Conservation (phyloP, 2,888 invertebrate species). For the Heteromurus nitidus region DNA sequence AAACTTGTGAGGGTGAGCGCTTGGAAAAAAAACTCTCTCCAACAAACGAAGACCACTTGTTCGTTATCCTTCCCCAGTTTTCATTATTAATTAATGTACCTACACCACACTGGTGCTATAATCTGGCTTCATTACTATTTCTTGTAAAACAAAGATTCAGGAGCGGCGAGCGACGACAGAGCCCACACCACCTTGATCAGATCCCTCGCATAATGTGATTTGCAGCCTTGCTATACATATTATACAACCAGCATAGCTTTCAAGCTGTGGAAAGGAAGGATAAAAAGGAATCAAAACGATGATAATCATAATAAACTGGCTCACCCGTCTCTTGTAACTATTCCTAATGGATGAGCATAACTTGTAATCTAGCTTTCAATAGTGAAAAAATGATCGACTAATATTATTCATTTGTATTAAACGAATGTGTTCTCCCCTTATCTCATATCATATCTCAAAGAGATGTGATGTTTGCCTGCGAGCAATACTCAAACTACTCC, state of each 20-base stretch:
- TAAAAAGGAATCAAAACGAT: slow-evolving; percentile 19
- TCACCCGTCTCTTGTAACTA: slow-evolving; percentile 50
- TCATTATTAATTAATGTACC: slow-evolving; percentile 2
- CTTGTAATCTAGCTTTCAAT: slow-evolving; percentile 58
- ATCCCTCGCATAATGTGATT: too few relatives aligned
- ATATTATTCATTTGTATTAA: slow-evolving; percentile 54
- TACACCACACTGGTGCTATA: not conserved
- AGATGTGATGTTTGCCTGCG: slow-evolving; percentile 45
- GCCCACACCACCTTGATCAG: slow-evolving; percentile 62
- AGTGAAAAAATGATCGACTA: slow-evolving; percentile 43
- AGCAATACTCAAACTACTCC: slow-evolving; percentile 51
- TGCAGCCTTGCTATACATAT: not conserved
- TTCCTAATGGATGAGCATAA: slow-evolving; percentile 46
- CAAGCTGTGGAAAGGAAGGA: slow-evolving; percentile 8
- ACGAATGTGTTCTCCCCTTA: slow-evolving; percentile 45
- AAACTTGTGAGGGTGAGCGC: slow-evolving; percentile 1
- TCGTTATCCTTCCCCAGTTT: not conserved
- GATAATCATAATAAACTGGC: slow-evolving; percentile 51
- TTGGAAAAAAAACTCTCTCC: too few relatives aligned
- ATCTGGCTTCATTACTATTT: too few relatives aligned
- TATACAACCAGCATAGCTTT: not conserved
- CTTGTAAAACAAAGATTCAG: too few relatives aligned
- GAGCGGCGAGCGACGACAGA: slow-evolving; percentile 4
- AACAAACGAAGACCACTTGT: slow-evolving; percentile 2
- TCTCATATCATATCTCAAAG: slow-evolving; percentile 47